These are phyloP conservation scores for Furcifer pardalis DNA, from an alignment of 2,797 vertebrate species.

Conservation along the genomic window DNA sequence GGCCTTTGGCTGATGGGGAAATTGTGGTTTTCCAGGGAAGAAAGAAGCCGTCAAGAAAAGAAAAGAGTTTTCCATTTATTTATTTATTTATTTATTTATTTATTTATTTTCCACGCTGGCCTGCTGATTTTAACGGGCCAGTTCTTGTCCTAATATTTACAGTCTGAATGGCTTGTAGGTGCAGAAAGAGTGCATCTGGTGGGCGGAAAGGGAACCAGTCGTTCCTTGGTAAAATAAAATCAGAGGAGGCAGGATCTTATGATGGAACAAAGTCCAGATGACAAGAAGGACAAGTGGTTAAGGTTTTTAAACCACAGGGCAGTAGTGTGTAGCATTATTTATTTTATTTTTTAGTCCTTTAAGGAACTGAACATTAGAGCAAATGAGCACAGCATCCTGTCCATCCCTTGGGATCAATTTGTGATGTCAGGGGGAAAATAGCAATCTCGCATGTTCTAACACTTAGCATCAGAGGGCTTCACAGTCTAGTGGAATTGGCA, in stretches of 20 bases:
- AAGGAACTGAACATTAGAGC: too few relatives aligned
- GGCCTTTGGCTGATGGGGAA: slow-evolving; percentile 55
- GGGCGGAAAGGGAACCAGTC: accelerated
- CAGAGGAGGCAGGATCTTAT: accelerated
- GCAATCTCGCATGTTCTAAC: too few relatives aligned
- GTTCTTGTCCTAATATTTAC: neutral
- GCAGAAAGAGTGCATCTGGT: accelerated
- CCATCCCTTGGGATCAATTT: too few relatives aligned
- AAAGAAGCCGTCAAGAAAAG: slow-evolving; percentile 69
- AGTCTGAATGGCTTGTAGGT: neutral
- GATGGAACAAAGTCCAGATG: too few relatives aligned
- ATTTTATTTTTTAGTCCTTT: too few relatives aligned
- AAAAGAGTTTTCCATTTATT: slow-evolving; percentile 56
- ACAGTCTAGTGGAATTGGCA: too few relatives aligned
- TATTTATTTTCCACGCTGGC: neutral
- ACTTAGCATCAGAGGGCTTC: too few relatives aligned
- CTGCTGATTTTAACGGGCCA: slow-evolving; percentile 39
- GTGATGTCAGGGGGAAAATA: too few relatives aligned
- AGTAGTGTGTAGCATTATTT: too few relatives aligned
- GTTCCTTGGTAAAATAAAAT: accelerated
- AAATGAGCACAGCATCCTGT: too few relatives aligned
- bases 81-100: neutral
- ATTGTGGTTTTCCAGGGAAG: slow-evolving; percentile 66
- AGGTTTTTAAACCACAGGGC: too few relatives aligned
- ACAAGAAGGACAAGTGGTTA: too few relatives aligned